These are phyloP conservation scores for Bettongia penicillata DNA, from an alignment of 2,113 vertebrate genomes.

Conservation along the genomic window DNA sequence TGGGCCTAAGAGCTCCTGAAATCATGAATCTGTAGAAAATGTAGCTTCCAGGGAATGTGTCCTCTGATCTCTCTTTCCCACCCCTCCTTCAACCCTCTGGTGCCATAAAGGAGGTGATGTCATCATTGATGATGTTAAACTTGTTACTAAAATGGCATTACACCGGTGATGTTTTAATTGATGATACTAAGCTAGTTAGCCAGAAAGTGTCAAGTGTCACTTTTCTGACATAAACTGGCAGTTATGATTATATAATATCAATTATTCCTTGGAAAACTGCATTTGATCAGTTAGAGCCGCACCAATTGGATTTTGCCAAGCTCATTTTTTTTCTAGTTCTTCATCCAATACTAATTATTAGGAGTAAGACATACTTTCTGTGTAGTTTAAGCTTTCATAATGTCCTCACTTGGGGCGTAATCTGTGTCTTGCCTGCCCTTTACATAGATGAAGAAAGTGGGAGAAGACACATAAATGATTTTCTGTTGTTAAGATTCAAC, in stretches of 20 bases:
- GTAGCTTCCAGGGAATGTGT: constrained; percentile 27
- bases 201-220: constrained; percentile 83
- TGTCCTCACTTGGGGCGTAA: constrained; percentile 52
- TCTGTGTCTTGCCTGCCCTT: constrained; percentile 44
- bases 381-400: constrained; percentile 80
- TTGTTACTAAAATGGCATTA: constrained; percentile 81
- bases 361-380: constrained; percentile 79
- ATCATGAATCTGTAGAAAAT: constrained; percentile 36
- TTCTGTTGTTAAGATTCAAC: constrained; percentile 12
- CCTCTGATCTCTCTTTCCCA: not conserved
- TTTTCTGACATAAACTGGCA: constrained; percentile 85
- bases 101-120: constrained; percentile 81
- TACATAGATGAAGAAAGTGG: not conserved
- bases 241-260: constrained; percentile 87
- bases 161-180: constrained; percentile 83
- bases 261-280: constrained; percentile 84
- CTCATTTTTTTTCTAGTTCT: constrained; percentile 79
- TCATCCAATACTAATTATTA: constrained; percentile 84
- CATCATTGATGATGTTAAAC: constrained; percentile 81
- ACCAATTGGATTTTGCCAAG: constrained; percentile 73
- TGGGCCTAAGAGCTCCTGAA: not conserved
- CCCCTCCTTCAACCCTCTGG: constrained; percentile 50
- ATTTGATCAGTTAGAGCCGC: constrained; percentile 80
- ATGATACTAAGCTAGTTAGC: constrained; percentile 81
- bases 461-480: constrained; percentile 39